These are phyloP conservation scores for Pterocles orientalis DNA, from an alignment of 2,113 vertebrate genomes.

Conservation along the genomic window DNA sequence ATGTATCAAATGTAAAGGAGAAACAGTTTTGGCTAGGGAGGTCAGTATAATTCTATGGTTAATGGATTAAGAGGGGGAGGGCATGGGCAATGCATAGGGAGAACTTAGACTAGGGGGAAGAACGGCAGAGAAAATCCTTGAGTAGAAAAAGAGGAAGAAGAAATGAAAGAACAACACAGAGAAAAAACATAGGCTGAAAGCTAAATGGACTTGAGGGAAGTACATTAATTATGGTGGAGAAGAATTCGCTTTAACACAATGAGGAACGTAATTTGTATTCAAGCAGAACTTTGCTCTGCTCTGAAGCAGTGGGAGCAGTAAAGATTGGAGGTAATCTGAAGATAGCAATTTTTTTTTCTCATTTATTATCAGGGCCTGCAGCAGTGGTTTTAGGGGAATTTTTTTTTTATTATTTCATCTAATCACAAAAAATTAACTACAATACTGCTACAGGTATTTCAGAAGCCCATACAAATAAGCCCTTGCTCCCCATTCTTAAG, in stretches of 20 bases:
- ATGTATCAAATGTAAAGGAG: not conserved
- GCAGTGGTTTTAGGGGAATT: not conserved
- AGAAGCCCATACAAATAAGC: not conserved
- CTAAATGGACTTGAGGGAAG: not conserved
- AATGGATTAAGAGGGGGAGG: not conserved
- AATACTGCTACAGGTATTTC: not conserved
- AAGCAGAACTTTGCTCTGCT: not conserved
- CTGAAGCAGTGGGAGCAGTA: not conserved
- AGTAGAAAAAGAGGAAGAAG: not conserved
- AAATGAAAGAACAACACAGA: not conserved
- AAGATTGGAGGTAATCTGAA: not conserved
- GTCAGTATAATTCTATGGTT: not conserved
- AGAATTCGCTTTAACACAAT: not conserved
- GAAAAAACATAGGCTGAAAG: not conserved
- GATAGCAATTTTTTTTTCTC: not conserved
- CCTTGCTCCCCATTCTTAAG: not conserved
- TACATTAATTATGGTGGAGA: not conserved
- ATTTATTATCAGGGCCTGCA: not conserved
- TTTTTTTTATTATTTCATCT: not conserved
- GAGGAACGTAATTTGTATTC: not conserved
- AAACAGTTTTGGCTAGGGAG: not conserved
- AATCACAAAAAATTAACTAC: not conserved
- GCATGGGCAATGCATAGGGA: not conserved
- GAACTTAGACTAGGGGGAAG: accelerated
- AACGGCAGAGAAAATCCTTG: not conserved